phyloP scores from a whole-genome alignment of 1,140 invertebrate genomes.

The Caenorhabditis remanei region DNA sequence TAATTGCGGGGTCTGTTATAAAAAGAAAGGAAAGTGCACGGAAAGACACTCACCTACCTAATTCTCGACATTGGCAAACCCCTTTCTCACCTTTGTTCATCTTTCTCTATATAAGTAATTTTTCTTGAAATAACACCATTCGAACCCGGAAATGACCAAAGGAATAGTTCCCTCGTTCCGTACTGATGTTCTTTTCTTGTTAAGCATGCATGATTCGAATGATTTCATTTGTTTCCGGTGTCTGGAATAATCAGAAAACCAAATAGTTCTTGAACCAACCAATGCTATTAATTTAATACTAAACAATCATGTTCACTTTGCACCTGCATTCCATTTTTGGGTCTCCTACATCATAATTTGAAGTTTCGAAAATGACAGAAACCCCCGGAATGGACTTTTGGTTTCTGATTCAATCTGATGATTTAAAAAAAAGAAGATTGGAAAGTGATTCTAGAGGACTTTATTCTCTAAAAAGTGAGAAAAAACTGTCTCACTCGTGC shows the following conservation, averaged over 20 bases:
- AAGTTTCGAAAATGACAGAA: neutral
- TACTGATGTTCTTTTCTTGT: no score
- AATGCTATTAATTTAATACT: no score
- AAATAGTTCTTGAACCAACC: neutral
- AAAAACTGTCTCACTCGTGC: constrained; percentile 45
- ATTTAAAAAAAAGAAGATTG: neutral
- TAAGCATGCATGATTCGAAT: neutral
- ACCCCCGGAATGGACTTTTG: constrained; percentile 1
- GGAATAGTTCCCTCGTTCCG: no score
- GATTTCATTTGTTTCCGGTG: constrained; percentile 3
- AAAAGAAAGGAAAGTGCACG: constrained; percentile 37
- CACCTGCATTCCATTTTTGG: neutral
- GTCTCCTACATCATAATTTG: neutral
- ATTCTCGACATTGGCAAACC: constrained; percentile 18
- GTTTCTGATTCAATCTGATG: neutral
- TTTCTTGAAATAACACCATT: neutral
- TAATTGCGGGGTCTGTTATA: constrained; percentile 22
- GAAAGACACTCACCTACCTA: neutral
- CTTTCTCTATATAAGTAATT: neutral
- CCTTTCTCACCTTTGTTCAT: neutral
- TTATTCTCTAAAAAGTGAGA: neutral
- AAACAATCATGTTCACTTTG: neutral
- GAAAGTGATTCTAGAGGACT: no score
- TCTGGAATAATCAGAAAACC: neutral
- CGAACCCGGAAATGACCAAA: neutral